Percentiles rank a stretch among this genome's conserved stretches.
Evolutionary conservation across 2,113 vertebrate species (phyloP).

Genomic region (Phocoena sinus): DNA sequence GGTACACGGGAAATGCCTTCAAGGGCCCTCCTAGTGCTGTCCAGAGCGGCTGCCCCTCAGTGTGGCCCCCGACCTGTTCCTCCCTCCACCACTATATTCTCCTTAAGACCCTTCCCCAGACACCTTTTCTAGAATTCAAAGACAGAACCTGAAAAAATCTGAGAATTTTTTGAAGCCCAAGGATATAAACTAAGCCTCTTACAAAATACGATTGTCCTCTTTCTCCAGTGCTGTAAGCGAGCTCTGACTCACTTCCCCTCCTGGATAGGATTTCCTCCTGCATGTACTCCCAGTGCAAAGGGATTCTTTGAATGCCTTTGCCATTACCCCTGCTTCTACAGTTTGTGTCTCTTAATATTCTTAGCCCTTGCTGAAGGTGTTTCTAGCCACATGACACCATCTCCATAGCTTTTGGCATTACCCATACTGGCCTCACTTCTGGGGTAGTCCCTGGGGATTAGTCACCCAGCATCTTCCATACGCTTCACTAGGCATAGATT

Average conservation of each 20-base stretch:
- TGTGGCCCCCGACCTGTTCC: neutral
- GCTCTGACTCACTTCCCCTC: conserved; percentile 64
- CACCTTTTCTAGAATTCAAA: neutral
- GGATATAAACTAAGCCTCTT: neutral
- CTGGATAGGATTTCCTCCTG: conserved; percentile 53
- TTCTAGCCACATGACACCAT: neutral
- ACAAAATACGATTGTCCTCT: neutral
- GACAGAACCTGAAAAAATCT: neutral
- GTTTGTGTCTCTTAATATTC: neutral
- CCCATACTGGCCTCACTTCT: neutral
- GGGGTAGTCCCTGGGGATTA: neutral
- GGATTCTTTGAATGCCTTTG: conserved; percentile 64
- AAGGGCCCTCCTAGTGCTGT: neutral
- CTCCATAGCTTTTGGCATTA: neutral
- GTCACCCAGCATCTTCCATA: neutral
- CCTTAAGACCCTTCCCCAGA: neutral
- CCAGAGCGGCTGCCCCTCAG: neutral
- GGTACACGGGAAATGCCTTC: neutral
- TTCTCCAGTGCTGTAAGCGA: neutral
- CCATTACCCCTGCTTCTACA: neutral
- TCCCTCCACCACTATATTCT: neutral
- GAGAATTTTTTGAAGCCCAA: neutral
- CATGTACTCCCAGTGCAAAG: neutral
- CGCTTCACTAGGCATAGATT: neutral
- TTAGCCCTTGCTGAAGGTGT: neutral